These are phyloP conservation scores for Ametastegia equiseti DNA, from an alignment of 2,888 invertebrate species.

Conservation along the genomic window DNA sequence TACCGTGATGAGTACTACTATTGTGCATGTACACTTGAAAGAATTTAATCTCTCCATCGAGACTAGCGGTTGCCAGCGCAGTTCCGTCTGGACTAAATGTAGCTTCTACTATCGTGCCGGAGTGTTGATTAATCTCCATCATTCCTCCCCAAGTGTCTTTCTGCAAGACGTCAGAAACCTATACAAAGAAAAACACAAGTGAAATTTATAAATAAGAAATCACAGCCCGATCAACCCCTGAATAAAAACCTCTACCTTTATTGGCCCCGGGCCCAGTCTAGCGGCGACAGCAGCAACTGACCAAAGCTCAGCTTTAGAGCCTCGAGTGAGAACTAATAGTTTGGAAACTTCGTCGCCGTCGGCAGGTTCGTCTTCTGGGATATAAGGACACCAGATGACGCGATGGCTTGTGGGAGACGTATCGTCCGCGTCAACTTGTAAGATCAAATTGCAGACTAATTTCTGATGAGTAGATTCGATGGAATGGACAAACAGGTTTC, in stretches of 20 bases:
- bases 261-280: slow-evolving; percentile 62
- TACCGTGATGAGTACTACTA: slow-evolving; percentile 76
- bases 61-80: slow-evolving; percentile 93
- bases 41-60: slow-evolving; percentile 94
- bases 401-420: slow-evolving; percentile 79
- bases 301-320: slow-evolving; percentile 80
- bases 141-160: slow-evolving; percentile 66
- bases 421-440: slow-evolving; percentile 79
- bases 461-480: slow-evolving; percentile 79
- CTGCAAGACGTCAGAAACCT: slow-evolving; percentile 67
- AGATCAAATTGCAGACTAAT: slow-evolving; percentile 78
- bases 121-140: slow-evolving; percentile 80
- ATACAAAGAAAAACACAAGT: slow-evolving; percentile 49
- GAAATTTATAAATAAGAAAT: slow-evolving; percentile 28
- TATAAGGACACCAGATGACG: slow-evolving; percentile 96
- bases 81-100: slow-evolving; percentile 97
- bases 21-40: slow-evolving; percentile 89
- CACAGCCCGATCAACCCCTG: too few relatives aligned
- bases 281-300: slow-evolving; percentile 67
- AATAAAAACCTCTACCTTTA: slow-evolving; percentile 56
- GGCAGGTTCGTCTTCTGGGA: slow-evolving; percentile 81
- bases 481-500: slow-evolving; percentile 89
- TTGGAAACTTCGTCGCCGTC: slow-evolving; percentile 84
- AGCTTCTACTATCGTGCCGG: slow-evolving; percentile 87
- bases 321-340: slow-evolving; percentile 89